These are phyloP conservation scores for Panopea generosa DNA, from an alignment of 2,888 invertebrate species.

Conservation along the genomic window DNA sequence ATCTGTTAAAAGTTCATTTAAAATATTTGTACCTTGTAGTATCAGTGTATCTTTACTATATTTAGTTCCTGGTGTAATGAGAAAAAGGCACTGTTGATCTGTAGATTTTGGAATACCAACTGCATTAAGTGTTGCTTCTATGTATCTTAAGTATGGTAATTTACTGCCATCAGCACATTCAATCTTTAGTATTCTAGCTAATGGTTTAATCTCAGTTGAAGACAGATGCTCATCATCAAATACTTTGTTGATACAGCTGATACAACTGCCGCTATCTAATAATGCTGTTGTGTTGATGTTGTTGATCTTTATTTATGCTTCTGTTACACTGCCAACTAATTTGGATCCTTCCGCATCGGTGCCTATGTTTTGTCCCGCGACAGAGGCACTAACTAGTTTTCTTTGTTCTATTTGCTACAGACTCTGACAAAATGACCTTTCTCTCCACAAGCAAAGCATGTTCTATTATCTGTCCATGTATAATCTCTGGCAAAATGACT, in stretches of 20 bases:
- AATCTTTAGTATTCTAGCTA: background rate
- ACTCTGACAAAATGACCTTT: background rate
- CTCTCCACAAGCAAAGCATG: too few relatives aligned
- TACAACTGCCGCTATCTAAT: conserved; percentile 19
- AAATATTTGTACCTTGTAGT: conserved; percentile 11
- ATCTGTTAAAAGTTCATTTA: too few relatives aligned
- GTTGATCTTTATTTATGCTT: background rate
- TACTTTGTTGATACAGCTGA: background rate
- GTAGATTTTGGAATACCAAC: too few relatives aligned
- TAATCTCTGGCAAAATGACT: too few relatives aligned
- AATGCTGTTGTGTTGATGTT: background rate
- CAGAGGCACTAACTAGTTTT: too few relatives aligned
- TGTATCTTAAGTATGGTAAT: background rate
- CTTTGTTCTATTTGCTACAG: background rate
- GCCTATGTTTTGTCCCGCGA: too few relatives aligned
- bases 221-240: conserved; percentile 10
- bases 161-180: too few relatives aligned
- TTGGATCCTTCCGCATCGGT: too few relatives aligned
- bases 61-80: too few relatives aligned
- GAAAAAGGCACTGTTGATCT: too few relatives aligned
- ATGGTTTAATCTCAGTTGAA: background rate
- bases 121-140: background rate
- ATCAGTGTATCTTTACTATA: background rate
- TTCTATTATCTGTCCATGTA: too few relatives aligned
- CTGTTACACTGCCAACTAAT: too few relatives aligned